Percentiles rank a stretch among this genome's conserved stretches.
Evolutionary conservation across 2,888 invertebrate genomes (phyloP).

Genomic region (Leptinotarsa juncta): DNA sequence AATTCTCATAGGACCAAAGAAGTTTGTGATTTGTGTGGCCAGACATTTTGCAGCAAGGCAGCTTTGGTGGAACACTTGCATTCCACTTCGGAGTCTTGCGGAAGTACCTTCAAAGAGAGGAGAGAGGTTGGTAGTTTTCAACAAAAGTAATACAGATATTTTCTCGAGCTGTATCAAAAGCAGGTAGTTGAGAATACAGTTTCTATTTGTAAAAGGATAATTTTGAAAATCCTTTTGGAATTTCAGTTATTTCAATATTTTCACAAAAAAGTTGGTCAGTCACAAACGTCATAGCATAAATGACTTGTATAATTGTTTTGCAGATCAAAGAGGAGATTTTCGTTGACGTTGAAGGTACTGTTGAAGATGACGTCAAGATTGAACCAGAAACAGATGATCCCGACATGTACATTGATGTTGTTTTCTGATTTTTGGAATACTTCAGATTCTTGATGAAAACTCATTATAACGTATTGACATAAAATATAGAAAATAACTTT

Average conservation of each 20-base stretch:
- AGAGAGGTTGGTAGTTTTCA: constrained; percentile 19
- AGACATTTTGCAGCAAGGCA: constrained; percentile 22
- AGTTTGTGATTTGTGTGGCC: constrained; percentile 30
- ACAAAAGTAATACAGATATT: neutral
- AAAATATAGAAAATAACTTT: no score
- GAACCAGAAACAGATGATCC: constrained; percentile 6
- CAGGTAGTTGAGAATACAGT: neutral
- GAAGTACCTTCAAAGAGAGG: neutral
- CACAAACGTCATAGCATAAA: neutral
- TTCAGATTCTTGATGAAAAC: neutral
- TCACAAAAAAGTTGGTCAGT: neutral
- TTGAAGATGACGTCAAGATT: neutral
- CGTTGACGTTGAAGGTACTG: neutral
- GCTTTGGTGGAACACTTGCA: constrained; percentile 26
- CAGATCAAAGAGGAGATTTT: constrained; percentile 7
- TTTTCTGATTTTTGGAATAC: neutral
- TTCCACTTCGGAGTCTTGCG: constrained; percentile 21
- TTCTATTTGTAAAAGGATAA: neutral
- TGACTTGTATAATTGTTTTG: neutral
- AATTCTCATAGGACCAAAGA: constrained; percentile 27
- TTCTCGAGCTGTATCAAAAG: neutral
- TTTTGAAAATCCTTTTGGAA: neutral
- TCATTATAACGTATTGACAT: no score
- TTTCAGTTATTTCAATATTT: neutral
- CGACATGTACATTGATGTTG: neutral